These are phyloP conservation scores for Oncorhynchus gorbuscha DNA, from an alignment of 2,113 vertebrate species.

Conservation along the genomic window DNA sequence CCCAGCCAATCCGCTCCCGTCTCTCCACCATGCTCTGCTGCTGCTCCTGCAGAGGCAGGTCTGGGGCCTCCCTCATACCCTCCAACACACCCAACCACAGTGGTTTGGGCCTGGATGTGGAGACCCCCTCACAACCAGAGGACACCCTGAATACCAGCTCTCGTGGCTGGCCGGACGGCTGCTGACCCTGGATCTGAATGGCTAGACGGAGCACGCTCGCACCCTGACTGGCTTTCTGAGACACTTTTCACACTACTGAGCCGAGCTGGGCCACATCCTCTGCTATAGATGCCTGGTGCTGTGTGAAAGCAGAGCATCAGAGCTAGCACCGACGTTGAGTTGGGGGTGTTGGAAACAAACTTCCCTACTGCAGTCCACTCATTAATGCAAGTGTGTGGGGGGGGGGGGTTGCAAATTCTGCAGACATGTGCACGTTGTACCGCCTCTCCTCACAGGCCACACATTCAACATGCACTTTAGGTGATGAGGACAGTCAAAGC, in stretches of 20 bases:
- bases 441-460: conserved; percentile 10
- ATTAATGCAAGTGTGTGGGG: conserved; percentile 21
- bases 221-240: neutral
- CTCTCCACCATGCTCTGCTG: conserved; percentile 72
- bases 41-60: neutral
- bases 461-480: conserved; percentile 32
- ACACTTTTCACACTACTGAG: neutral
- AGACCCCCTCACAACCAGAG: conserved; percentile 6
- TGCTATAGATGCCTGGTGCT: no score
- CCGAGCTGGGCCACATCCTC: conserved; percentile 26
- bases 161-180: neutral
- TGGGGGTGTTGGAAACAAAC: neutral
- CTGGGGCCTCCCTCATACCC: rapidly evolving
- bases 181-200: neutral
- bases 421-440: conserved; percentile 35
- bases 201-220: conserved; percentile 14
- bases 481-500: conserved; percentile 17
- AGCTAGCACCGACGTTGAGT: no score
- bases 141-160: neutral
- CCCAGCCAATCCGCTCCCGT: conserved; percentile 72
- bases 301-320: no score
- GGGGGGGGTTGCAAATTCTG: conserved; percentile 26
- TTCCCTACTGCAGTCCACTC: conserved; percentile 14
- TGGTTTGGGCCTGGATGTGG: neutral
- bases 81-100: neutral